These are phyloP conservation scores for Hirudinaria manillensis DNA, from an alignment of 2,888 invertebrate genomes.

Conservation along the genomic window DNA sequence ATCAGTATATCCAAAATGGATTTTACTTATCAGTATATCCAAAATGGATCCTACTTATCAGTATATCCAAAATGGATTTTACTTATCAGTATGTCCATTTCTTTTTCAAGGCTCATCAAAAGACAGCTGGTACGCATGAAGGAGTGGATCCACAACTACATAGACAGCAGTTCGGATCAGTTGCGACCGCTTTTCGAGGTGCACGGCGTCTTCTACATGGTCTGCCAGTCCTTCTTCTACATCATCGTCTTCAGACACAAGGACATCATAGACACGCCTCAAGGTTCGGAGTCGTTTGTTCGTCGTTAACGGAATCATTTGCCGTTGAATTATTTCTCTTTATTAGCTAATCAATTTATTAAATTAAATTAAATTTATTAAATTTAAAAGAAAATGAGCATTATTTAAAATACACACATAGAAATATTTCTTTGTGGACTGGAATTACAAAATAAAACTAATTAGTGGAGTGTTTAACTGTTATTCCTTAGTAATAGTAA, in stretches of 20 bases:
- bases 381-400: too few relatives aligned
- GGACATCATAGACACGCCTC: constrained; percentile 70
- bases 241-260: constrained; percentile 81
- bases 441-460: too few relatives aligned
- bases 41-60: too few relatives aligned
- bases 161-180: constrained; percentile 58
- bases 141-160: constrained; percentile 78
- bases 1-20: too few relatives aligned
- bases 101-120: not conserved
- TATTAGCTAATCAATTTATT: too few relatives aligned
- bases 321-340: not conserved
- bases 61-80: too few relatives aligned
- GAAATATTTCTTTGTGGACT: too few relatives aligned
- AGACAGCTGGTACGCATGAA: constrained; percentile 58
- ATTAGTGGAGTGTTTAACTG: too few relatives aligned
- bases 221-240: constrained; percentile 88
- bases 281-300: constrained; percentile 57
- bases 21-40: too few relatives aligned
- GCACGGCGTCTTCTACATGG: constrained; percentile 81
- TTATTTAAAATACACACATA: too few relatives aligned
- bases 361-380: too few relatives aligned
- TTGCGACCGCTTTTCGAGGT: constrained; percentile 57
- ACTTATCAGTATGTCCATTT: not conserved
- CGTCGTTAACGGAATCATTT: not conserved
- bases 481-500: too few relatives aligned